Base-by-base conservation (phyloP, 53 echinoderm and acorn worm genomes). In the Paracentrotus lividus region DNA sequence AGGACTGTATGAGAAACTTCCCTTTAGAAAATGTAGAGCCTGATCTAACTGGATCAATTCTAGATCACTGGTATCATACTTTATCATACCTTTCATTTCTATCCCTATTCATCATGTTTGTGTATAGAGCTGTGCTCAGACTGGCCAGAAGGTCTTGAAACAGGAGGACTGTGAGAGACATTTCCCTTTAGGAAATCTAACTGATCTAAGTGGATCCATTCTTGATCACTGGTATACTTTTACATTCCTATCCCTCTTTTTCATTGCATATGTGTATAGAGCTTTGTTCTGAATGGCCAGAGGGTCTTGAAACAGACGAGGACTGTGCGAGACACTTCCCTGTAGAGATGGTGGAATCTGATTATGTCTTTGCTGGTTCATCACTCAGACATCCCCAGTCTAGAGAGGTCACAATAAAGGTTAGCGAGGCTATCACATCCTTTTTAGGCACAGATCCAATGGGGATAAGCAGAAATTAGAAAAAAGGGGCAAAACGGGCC, bases 251-350 rank as follows among this genome's bases (percentile, higher is more conserved):
- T n/a, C n/a, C n/a, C n/a, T n/a, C n/a, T n/a, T n/a, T n/a, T n/a
- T n/a, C n/a, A 18, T 81, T 81, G 7, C 18, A 14, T 81, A 0
- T 81, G 7, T 85, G 33, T 40, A 45, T 85, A 98, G 98, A 95
- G 38, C 55, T 98, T 29, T 98, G 97, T 72, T 97, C 97, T 3
- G 94, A 96, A 15, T 98, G 97, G 96, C 98, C 98, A 57, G 94
- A 94, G 16, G 95, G 93, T 29, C 94, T 98, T 0, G 93, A 97
- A 24, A 94, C 95, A 9, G 97, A 98, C 85, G 95, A 92, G 42
- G 94, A 92, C 23, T 96, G 97, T 86, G 93, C 95, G 55, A 93
- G 86, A 42, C 95, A 97, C 76, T 97, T 97, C 42, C 98, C 98
- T 77, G 20, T 98, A 2, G 96, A 96, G 64, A 88, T 94, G 26